A percentile compares a stretch with the other conserved stretches of the same genome.
These are phyloP conservation scores for Epinotia brunnichana DNA, from an alignment of 2,888 invertebrate species.

Conservation along the genomic window DNA sequence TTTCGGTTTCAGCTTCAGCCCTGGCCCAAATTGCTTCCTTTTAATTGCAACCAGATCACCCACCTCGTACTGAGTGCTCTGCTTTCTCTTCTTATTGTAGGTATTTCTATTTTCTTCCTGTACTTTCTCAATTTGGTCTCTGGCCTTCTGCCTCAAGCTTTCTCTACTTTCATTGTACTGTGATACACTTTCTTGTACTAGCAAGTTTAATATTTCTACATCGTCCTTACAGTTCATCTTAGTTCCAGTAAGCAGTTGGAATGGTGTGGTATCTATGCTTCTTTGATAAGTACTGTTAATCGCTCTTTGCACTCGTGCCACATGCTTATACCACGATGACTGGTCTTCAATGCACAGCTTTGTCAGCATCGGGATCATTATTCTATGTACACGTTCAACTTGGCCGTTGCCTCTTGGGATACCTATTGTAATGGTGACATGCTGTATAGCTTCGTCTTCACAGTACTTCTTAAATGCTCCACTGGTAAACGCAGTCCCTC, in stretches of 20 bases:
- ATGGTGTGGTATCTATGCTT: slow-evolving; percentile 33
- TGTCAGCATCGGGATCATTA: slow-evolving; percentile 55
- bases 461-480: slow-evolving; percentile 58
- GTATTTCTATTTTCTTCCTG: slow-evolving; percentile 29
- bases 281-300: slow-evolving; percentile 43
- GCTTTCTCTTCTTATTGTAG: slow-evolving; percentile 35
- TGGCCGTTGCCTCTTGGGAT: slow-evolving; percentile 55
- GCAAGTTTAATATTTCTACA: slow-evolving; percentile 23
- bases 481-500: slow-evolving; percentile 56
- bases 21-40: slow-evolving; percentile 14
- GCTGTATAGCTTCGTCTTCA: slow-evolving; percentile 55
- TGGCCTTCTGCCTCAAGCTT: slow-evolving; percentile 9
- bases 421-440: slow-evolving; percentile 53
- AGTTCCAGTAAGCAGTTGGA: slow-evolving; percentile 29
- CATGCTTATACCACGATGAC: slow-evolving; percentile 54
- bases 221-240: slow-evolving; percentile 40
- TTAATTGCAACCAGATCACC: slow-evolving; percentile 12
- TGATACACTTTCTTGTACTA: slow-evolving; percentile 14
- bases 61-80: slow-evolving; percentile 19
- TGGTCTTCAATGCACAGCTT: slow-evolving; percentile 58
- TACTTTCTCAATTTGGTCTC: slow-evolving; percentile 23
- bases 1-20: slow-evolving; percentile 9
- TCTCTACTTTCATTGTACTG: slow-evolving; percentile 18
- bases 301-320: slow-evolving; percentile 28
- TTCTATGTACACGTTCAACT: slow-evolving; percentile 56